Evolutionary conservation across 1,140 invertebrate species (phyloP).

Genomic region (Drosophila kanapiae): DNA sequence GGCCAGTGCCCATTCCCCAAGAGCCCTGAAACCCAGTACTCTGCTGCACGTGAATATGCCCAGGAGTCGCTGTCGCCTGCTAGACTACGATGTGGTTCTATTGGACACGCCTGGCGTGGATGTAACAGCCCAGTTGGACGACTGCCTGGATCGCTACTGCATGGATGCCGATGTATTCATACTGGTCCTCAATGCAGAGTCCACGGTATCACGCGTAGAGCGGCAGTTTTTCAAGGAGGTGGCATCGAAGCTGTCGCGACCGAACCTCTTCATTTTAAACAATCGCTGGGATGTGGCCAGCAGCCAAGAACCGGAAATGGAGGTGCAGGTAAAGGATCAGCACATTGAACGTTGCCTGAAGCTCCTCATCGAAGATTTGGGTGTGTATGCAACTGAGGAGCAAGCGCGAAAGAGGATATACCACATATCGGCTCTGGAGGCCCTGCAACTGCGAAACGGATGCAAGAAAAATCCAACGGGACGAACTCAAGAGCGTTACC

Average conservation of each 20-base stretch:
- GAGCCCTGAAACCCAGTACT: slow-evolving; percentile 88
- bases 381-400: slow-evolving; percentile 91
- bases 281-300: slow-evolving; percentile 99
- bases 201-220: slow-evolving; percentile 94
- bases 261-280: slow-evolving; percentile 99
- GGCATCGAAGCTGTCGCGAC: slow-evolving; percentile 97
- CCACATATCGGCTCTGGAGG: slow-evolving; percentile 99
- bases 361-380: slow-evolving; percentile 97
- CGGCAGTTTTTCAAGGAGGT: slow-evolving; percentile 99
- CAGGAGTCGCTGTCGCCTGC: slow-evolving; percentile 94
- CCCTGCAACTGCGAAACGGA: slow-evolving; percentile 90
- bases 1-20: slow-evolving; percentile 91
- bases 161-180: slow-evolving; percentile 99
- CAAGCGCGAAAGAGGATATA: slow-evolving; percentile 98
- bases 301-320: slow-evolving; percentile 93
- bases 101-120: slow-evolving; percentile 99
- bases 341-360: slow-evolving; percentile 96
- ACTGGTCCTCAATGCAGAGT: slow-evolving; percentile 98
- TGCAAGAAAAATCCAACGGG: background rate
- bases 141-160: slow-evolving; percentile 99
- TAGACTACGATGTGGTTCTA: slow-evolving; percentile 98
- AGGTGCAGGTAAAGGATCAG: slow-evolving; percentile 94
- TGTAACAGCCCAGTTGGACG: slow-evolving; percentile 98
- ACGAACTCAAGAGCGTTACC: slow-evolving; percentile 94
- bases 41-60: slow-evolving; percentile 98